These are phyloP conservation scores for Drosophila erecta DNA, from an alignment of 1,140 invertebrate species.

Conservation along the genomic window DNA sequence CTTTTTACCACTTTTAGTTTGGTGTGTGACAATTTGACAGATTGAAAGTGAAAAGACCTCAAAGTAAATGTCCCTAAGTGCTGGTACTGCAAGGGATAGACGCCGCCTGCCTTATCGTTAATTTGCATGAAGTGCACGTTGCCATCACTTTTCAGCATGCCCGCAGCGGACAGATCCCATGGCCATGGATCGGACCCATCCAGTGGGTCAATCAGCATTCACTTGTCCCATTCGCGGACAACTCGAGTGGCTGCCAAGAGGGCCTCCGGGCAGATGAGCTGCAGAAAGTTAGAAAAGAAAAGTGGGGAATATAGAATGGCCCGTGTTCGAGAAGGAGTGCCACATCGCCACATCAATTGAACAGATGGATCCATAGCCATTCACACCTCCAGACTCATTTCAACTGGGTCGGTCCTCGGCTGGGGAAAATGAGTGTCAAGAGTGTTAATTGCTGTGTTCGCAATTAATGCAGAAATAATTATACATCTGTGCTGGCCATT, in stretches of 20 bases:
- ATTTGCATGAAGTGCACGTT: slow-evolving; percentile 81
- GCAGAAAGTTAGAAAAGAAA: slow-evolving; percentile 44
- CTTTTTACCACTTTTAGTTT: slow-evolving; percentile 56
- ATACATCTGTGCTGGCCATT: slow-evolving; percentile 48
- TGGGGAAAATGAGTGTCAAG: slow-evolving; percentile 35
- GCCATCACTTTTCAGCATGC: slow-evolving; percentile 54
- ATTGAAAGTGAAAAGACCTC: slow-evolving; percentile 73
- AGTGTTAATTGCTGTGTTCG: slow-evolving; percentile 38
- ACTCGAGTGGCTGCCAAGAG: slow-evolving; percentile 30
- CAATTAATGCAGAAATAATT: slow-evolving; percentile 56
- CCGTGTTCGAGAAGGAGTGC: slow-evolving; percentile 12
- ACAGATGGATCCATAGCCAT: slow-evolving; percentile 8
- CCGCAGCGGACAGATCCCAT: slow-evolving; percentile 32
- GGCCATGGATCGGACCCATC: slow-evolving; percentile 9
- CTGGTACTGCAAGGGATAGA: slow-evolving; percentile 29
- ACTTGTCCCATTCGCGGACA: slow-evolving; percentile 66
- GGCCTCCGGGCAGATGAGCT: slow-evolving; percentile 41
- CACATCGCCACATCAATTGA: slow-evolving; percentile 6
- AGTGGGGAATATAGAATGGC: slow-evolving; percentile 30
- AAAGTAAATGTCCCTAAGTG: slow-evolving; percentile 69
- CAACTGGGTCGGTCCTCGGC: slow-evolving; percentile 27
- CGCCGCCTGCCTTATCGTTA: slow-evolving; percentile 50
- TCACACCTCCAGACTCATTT: slow-evolving; percentile 29
- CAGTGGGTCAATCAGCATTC: slow-evolving; percentile 79
- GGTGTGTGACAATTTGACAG: slow-evolving; percentile 73